Conservation (phyloP, 2,113 vertebrate species). For the Oceanodroma tethys region DNA sequence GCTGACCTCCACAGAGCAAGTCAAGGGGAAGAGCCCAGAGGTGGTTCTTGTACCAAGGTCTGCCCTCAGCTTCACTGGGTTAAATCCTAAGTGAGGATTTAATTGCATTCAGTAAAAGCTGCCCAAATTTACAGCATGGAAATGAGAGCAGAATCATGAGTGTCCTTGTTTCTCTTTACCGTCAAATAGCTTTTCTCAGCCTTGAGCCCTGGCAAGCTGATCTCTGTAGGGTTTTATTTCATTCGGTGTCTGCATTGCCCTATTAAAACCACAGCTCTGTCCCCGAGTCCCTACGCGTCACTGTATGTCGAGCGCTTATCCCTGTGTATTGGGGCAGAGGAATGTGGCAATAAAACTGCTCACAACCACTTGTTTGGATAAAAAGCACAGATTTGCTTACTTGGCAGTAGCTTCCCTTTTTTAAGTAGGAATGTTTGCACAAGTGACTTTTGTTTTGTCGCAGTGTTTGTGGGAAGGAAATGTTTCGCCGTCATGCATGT, state of each 20-base stretch:
- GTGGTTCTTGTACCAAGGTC: not conserved
- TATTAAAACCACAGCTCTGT: slow-evolving; percentile 30
- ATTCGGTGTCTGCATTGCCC: slow-evolving; percentile 36
- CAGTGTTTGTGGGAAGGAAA: not conserved
- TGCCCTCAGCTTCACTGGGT: not conserved
- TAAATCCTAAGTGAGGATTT: not conserved
- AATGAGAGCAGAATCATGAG: slow-evolving; percentile 13
- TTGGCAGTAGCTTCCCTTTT: slow-evolving; percentile 11
- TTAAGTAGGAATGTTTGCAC: slow-evolving; percentile 17
- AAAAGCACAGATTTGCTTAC: slow-evolving; percentile 35
- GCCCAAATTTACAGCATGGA: slow-evolving; percentile 24
- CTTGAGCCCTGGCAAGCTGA: slow-evolving; percentile 2
- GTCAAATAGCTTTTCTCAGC: slow-evolving; percentile 27
- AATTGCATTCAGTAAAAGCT: not conserved
- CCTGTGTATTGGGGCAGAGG: not conserved
- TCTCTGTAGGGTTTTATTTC: slow-evolving; percentile 59
- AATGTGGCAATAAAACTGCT: slow-evolving; percentile 36
- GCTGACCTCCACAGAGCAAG: not conserved
- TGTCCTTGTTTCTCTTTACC: slow-evolving; percentile 36
- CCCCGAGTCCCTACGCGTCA: not conserved
- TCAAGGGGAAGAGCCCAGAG: not conserved
- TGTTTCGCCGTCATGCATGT: not conserved
- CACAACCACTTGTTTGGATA: slow-evolving; percentile 36
- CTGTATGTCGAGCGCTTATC: slow-evolving; percentile 40
- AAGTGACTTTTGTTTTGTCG: not conserved